Conservation (phyloP, 2,888 invertebrate genomes). For the Siphlonurus alternatus region DNA sequence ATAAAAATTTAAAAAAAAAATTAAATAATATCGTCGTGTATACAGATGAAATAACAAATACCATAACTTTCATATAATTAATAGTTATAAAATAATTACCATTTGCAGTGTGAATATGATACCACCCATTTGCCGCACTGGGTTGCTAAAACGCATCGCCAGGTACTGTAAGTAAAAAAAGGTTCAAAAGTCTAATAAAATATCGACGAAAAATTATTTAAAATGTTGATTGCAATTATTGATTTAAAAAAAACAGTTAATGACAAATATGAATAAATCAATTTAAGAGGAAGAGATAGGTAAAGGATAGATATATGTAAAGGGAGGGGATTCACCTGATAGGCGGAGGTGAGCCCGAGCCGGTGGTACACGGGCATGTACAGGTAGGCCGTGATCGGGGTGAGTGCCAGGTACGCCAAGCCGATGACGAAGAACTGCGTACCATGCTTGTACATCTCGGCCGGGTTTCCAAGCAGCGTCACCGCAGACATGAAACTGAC, state of each 20-base stretch:
- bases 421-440: slow-evolving; percentile 77
- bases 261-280: too few species aligned
- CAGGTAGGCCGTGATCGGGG: slow-evolving; percentile 58
- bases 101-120: neutral
- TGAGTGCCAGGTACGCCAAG: slow-evolving; percentile 57
- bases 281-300: too few species aligned
- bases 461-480: slow-evolving; percentile 76
- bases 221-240: too few species aligned
- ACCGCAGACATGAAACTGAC: slow-evolving; percentile 82
- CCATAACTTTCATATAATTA: too few species aligned
- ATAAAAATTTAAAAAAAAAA: too few species aligned
- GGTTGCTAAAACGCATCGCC: slow-evolving; percentile 41
- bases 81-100: slow-evolving; percentile 19
- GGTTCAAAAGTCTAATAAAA: too few species aligned
- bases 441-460: slow-evolving; percentile 80
- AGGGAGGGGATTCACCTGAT: slow-evolving; percentile 48
- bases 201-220: too few species aligned
- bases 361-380: slow-evolving; percentile 78
- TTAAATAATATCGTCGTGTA: too few species aligned
- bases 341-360: slow-evolving; percentile 66
- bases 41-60: too few species aligned
- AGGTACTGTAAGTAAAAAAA: slow-evolving; percentile 32
- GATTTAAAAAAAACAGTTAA: too few species aligned
- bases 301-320: neutral
- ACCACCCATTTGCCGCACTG: neutral